Evolutionary conservation across 2,797 vertebrate species (phyloP).

Genomic region (Neostethus bicornis): DNA sequence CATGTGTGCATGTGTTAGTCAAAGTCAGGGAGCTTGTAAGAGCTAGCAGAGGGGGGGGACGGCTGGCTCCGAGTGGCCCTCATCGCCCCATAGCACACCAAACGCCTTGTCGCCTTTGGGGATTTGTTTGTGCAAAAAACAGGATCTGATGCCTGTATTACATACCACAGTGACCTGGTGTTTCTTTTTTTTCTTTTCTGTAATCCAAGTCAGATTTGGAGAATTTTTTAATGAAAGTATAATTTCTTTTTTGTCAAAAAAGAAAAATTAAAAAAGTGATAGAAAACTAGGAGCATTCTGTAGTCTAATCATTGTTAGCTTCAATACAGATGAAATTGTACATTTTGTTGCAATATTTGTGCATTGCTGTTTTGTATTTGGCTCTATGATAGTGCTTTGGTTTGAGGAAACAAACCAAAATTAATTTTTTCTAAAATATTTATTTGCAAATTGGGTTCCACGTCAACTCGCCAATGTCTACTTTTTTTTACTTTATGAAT

Average conservation of each 20-base stretch:
- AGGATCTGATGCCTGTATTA: constrained; percentile 19
- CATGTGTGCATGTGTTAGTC: constrained; percentile 46
- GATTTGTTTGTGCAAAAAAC: constrained; percentile 56
- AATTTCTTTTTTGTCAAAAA: too few relatives aligned
- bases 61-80: constrained; percentile 50
- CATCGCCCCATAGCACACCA: constrained; percentile 50
- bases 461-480: too few relatives aligned
- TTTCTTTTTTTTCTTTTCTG: constrained; percentile 18
- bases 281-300: too few relatives aligned
- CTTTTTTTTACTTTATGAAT: neutral
- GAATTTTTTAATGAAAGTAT: too few relatives aligned
- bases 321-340: neutral
- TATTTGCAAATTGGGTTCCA: neutral
- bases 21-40: constrained; percentile 58
- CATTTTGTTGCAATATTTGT: neutral
- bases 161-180: constrained; percentile 23
- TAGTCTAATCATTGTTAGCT: too few relatives aligned
- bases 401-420: neutral
- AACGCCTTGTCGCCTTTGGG: constrained; percentile 52
- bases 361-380: too few relatives aligned
- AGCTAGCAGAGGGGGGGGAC: constrained; percentile 17
- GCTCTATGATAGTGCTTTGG: neutral
- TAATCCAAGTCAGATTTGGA: neutral
- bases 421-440: neutral
- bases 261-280: too few relatives aligned